Conservation (phyloP, 2,797 vertebrate species). For the Anniella stebbinsi region DNA sequence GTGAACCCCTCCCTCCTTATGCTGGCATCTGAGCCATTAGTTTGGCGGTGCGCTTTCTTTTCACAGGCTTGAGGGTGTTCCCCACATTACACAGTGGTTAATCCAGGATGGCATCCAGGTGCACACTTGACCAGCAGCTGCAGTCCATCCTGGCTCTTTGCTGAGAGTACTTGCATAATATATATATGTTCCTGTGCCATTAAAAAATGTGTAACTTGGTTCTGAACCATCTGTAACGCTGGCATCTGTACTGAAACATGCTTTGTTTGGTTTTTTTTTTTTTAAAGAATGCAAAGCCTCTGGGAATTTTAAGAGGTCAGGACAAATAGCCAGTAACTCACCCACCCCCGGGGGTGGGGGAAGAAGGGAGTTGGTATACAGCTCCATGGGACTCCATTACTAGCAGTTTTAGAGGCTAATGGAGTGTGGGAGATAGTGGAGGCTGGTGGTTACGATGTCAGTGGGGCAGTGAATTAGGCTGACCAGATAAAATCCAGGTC, state of each 20-base stretch:
- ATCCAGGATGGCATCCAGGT: background rate
- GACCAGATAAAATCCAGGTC: too few relatives aligned
- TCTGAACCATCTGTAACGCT: background rate
- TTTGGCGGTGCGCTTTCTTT: background rate
- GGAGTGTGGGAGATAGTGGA: background rate
- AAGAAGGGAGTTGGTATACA: too few relatives aligned
- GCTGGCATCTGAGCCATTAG: background rate
- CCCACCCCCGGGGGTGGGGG: too few relatives aligned
- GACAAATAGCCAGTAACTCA: background rate
- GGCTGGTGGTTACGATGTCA: too few relatives aligned
- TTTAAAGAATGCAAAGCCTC: background rate
- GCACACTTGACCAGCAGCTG: background rate
- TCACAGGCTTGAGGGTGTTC: too few relatives aligned
- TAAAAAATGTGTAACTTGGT: background rate
- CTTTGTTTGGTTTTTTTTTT: background rate
- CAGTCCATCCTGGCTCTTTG: background rate
- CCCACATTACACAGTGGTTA: background rate
- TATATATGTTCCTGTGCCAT: background rate
- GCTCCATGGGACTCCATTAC: background rate
- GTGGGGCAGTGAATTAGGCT: too few relatives aligned
- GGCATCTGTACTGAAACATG: background rate
- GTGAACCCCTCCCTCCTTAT: background rate
- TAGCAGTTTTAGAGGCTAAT: constrained; percentile 20
- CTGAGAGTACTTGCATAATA: background rate
- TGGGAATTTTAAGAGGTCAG: background rate